These are phyloP conservation scores for Neoitamus cyanurus DNA, from an alignment of 2,888 invertebrate genomes.

Conservation along the genomic window DNA sequence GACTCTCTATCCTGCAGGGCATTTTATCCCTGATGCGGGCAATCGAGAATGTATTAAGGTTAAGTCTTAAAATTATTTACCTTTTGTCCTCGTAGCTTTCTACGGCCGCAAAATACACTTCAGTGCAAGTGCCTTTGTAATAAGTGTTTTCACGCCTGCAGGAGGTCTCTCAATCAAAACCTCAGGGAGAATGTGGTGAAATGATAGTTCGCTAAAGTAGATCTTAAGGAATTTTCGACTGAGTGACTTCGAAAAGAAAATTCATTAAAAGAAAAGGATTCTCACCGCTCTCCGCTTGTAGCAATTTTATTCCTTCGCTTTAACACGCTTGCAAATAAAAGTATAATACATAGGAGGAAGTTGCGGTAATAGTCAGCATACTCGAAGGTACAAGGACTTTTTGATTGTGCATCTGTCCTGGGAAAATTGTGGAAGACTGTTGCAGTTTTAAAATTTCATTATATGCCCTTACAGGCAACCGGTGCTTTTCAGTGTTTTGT, in stretches of 20 bases:
- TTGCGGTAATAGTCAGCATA: neutral
- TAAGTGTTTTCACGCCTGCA: constrained; percentile 64
- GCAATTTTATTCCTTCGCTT: neutral
- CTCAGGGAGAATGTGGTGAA: neutral
- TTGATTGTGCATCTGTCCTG: constrained; percentile 35
- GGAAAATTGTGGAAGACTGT: neutral
- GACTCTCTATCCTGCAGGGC: neutral
- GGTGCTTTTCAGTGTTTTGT: too few relatives aligned
- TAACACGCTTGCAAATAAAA: neutral
- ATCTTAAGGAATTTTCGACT: neutral
- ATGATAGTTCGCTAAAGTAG: neutral
- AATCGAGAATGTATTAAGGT: constrained; percentile 8
- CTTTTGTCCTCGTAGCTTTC: neutral
- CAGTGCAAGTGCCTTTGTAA: neutral
- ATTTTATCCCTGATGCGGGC: constrained; percentile 32
- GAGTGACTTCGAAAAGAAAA: neutral
- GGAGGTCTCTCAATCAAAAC: constrained; percentile 60
- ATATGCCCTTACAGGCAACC: neutral
- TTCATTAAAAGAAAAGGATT: neutral
- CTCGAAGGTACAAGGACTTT: neutral
- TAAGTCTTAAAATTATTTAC: neutral
- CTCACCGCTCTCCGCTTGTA: neutral
- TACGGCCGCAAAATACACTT: neutral
- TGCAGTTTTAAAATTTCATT: neutral
- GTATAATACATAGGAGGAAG: neutral